Evolutionary conservation across 23 tunicate genomes (phyloP).

Genomic region (Trididemnum nubilum): DNA sequence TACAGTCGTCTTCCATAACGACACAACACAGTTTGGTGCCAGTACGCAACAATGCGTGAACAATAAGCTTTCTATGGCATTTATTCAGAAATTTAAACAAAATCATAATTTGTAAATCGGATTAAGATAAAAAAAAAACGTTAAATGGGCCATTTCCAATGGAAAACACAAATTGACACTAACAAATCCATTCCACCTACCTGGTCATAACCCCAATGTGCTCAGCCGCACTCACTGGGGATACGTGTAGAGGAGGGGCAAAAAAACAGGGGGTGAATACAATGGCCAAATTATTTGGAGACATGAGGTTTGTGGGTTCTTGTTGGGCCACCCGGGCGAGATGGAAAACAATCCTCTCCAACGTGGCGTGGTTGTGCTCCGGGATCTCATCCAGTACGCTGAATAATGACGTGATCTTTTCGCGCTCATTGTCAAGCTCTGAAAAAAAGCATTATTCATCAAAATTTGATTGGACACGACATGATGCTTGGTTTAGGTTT

Average conservation of each 20-base stretch:
- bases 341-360: conserved; percentile 75
- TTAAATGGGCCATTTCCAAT: too few species aligned
- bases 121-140: too few species aligned
- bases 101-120: too few species aligned
- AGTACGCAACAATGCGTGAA: too few species aligned
- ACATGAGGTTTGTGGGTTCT: conserved; percentile 70
- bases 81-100: too few species aligned
- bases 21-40: too few species aligned
- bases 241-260: conserved; percentile 58
- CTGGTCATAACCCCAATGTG: conserved; percentile 56
- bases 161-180: background rate
- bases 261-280: conserved; percentile 77
- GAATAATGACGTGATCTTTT: conserved; percentile 41
- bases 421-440: conserved; percentile 48
- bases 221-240: conserved; percentile 54
- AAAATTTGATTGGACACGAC: too few species aligned
- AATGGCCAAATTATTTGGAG: conserved; percentile 72
- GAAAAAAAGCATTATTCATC: background rate
- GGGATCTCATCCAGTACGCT: conserved; percentile 59
- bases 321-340: conserved; percentile 75
- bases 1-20: too few species aligned
- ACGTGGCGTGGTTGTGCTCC: conserved; percentile 57
- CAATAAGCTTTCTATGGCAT: too few species aligned
- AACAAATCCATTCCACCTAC: background rate
- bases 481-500: too few species aligned